Conservation (phyloP, 2,797 vertebrate species). For the Scomberomorus guttatus region DNA sequence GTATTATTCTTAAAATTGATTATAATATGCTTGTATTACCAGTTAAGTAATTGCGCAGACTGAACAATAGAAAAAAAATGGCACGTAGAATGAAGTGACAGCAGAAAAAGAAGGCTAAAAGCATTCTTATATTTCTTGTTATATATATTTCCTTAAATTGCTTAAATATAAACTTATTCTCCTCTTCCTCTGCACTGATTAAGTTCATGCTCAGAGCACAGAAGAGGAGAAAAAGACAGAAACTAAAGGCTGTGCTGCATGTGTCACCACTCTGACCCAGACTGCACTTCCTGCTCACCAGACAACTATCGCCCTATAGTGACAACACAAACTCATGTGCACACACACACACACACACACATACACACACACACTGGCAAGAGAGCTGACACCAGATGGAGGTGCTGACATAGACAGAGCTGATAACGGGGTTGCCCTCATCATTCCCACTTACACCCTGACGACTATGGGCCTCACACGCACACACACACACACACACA, state of each 20-base stretch:
- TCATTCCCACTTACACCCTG: slow-evolving; percentile 77
- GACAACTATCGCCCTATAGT: slow-evolving; percentile 75
- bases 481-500: slow-evolving; percentile 33
- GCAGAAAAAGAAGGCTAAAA: slow-evolving; percentile 4
- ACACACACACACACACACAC: slow-evolving; percentile 27
- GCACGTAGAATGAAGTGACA: background rate
- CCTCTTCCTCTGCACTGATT: slow-evolving; percentile 7
- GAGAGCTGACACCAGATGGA: slow-evolving; percentile 86
- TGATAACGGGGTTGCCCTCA: slow-evolving; percentile 83
- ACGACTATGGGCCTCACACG: slow-evolving; percentile 66
- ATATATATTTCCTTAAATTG: slow-evolving; percentile 1
- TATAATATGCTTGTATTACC: background rate
- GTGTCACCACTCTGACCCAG: slow-evolving; percentile 89
- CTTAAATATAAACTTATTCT: slow-evolving; percentile 2
- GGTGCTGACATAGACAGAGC: slow-evolving; percentile 81
- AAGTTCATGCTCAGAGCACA: background rate
- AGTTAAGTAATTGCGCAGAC: background rate
- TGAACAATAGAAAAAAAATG: background rate
- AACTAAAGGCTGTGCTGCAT: slow-evolving; percentile 62
- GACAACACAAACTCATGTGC: slow-evolving; percentile 48
- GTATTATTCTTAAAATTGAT: slow-evolving; percentile 7
- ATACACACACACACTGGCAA: slow-evolving; percentile 64
- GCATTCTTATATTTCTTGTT: background rate
- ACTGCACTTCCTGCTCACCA: slow-evolving; percentile 85
- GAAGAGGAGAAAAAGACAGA: slow-evolving; percentile 27